Evolutionary conservation across 1,140 invertebrate species (phyloP), one percentile per base, ranked within the genome.

Genomic region (Drosophila quadrilineata): DNA sequence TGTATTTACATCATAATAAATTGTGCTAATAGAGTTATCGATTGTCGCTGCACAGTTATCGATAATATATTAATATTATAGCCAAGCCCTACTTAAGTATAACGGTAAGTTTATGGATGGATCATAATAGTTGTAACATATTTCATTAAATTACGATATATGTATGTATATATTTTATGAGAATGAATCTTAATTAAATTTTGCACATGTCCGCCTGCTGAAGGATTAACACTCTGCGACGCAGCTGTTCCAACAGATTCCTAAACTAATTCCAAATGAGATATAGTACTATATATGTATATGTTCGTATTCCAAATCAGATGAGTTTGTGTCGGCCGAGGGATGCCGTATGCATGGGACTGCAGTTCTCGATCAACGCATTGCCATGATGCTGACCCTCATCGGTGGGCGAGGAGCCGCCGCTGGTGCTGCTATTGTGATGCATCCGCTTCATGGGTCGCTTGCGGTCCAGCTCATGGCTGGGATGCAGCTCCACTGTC

Each of bases 401-500:
- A 6, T 68, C 67, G 17, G 62, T 70, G 12, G 64, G 58, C n/a
- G 70, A 69, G 35, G 50, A 66, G 3, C 57, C 71, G 29, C 49
- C 40, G 9, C 57, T 60, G 16, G 59, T 53, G 45, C 66, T 79
- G 22, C 85, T 76, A n/a, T 79, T 80, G 41, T 87, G 75, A 12
- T 90, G 87, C 0, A 87, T 57, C 5, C 89, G 69, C 31, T 90
- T 90, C 68, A 86, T 70, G 17, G 88, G 82, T 14, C 88, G 76
- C 58, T 90, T 90, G n/a, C 84, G 73, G 19, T 87, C 82, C 45
- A 46, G 45, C 14, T 69, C 80, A 24, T 63, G 22, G 41, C 66
- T 41, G 2, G 75, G 67, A 56, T 73, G 54, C 21, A 89, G 48
- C 31, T 91, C 93, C 0, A 96, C 92, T 0, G 94, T 95, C 71